Evolutionary conservation across 1,140 invertebrate genomes (phyloP).

Genomic region (Orussus abietinus): DNA sequence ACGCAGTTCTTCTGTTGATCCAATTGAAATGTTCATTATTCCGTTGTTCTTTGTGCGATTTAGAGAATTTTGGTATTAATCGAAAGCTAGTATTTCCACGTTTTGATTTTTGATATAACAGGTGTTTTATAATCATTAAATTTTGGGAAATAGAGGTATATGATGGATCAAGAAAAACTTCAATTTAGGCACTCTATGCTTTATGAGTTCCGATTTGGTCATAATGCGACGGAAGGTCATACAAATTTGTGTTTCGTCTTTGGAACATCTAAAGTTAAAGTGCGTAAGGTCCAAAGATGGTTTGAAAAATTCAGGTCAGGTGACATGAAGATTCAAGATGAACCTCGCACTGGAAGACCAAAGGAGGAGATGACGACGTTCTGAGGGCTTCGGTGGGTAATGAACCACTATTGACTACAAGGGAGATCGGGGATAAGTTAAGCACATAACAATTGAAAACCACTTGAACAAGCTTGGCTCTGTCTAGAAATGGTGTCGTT

Average conservation of each 20-base stretch:
- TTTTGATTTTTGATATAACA: background rate
- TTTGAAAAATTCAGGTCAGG: slow-evolving; percentile 7
- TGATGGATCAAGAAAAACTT: slow-evolving; percentile 1
- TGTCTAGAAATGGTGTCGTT: too few relatives aligned
- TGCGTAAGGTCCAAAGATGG: slow-evolving; percentile 3
- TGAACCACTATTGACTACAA: slow-evolving; percentile 10
- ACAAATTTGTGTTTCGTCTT: slow-evolving; percentile 4
- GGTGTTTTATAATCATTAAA: background rate
- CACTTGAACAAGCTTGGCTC: slow-evolving; percentile 9
- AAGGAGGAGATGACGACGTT: too few relatives aligned
- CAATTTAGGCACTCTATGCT: background rate
- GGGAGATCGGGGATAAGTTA: slow-evolving; percentile 4
- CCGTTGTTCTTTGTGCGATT: background rate
- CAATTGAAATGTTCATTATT: slow-evolving; percentile 1
- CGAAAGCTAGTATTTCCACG: slow-evolving; percentile 1
- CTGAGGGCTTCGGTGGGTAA: too few relatives aligned
- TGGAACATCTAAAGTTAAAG: slow-evolving; percentile 7
- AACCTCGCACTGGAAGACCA: slow-evolving; percentile 3
- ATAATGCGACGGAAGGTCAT: background rate
- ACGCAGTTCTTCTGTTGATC: background rate
- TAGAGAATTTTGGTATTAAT: slow-evolving; percentile 1
- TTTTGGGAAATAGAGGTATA: slow-evolving; percentile 1
- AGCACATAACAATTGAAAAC: slow-evolving; percentile 1
- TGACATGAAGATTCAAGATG: slow-evolving; percentile 9
- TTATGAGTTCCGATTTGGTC: slow-evolving; percentile 1